Evolutionary conservation across 2,797 vertebrate species (phyloP).

Genomic region (Coregonus suidteri): DNA sequence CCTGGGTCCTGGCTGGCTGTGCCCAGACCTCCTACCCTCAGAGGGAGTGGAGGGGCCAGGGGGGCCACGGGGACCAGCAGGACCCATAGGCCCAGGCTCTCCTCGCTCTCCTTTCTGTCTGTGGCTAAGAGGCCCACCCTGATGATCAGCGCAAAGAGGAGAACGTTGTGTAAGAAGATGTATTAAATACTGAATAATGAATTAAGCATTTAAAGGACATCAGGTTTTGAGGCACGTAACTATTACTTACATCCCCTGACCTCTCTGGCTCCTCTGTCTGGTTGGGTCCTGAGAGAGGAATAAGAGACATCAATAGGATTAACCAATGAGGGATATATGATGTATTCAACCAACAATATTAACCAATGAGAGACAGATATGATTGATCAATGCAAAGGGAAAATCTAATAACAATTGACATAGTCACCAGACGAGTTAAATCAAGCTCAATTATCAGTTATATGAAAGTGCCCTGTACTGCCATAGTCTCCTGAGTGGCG

Average conservation of each 20-base stretch:
- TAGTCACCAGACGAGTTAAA: not conserved
- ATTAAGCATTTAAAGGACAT: not conserved
- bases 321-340: not conserved
- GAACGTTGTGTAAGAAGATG: not conserved
- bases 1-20: constrained; percentile 49
- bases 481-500: not conserved
- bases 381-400: not conserved
- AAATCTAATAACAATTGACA: not conserved
- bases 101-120: constrained; percentile 69
- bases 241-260: constrained; percentile 53
- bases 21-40: constrained; percentile 19
- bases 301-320: not conserved
- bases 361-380: not conserved
- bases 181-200: not conserved
- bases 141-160: not conserved
- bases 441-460: not conserved
- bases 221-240: not conserved
- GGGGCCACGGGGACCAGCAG: constrained; percentile 55
- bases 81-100: constrained; percentile 63
- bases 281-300: constrained; percentile 51
- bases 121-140: constrained; percentile 45
- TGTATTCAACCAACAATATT: not conserved
- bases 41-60: constrained; percentile 45
- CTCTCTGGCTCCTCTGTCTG: constrained; percentile 55
- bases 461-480: not conserved